Percentiles rank a stretch among this genome's conserved stretches.
phyloP scores from a whole-genome alignment of 64 coral and sea anemone genomes.

The Montipora efflorescens region DNA sequence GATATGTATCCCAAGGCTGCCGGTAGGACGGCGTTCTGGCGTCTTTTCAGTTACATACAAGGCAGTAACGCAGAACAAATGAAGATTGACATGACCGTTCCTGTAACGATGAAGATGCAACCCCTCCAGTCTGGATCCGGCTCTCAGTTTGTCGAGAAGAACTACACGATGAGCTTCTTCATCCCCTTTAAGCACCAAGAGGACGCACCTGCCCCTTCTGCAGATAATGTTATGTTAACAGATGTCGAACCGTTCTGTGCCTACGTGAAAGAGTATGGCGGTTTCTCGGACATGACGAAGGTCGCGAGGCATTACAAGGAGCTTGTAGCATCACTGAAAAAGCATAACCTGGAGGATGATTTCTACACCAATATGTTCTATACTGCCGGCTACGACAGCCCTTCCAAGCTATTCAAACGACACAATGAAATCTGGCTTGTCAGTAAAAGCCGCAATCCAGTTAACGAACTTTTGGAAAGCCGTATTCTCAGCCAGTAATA shows the following conservation, averaged over 20 bases:
- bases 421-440: constrained; percentile 95
- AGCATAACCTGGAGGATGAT: constrained; percentile 64
- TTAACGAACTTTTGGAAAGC: background rate
- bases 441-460: constrained; percentile 40
- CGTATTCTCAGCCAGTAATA: background rate
- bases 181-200: constrained; percentile 76
- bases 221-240: constrained; percentile 48
- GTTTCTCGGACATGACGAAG: constrained; percentile 41
- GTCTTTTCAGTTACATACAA: constrained; percentile 79
- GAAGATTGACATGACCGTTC: constrained; percentile 86
- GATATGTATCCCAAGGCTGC: constrained; percentile 42
- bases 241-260: constrained; percentile 53
- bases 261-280: constrained; percentile 69
- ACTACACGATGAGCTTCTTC: constrained; percentile 90
- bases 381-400: constrained; percentile 79
- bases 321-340: constrained; percentile 45
- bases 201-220: constrained; percentile 63
- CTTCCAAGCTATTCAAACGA: constrained; percentile 51
- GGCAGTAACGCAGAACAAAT: constrained; percentile 63
- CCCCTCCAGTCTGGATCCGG: constrained; percentile 23
- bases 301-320: constrained; percentile 44
- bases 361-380: constrained; percentile 71
- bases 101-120: constrained; percentile 82
- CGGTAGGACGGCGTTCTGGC: constrained; percentile 52
- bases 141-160: constrained; percentile 56